Evolutionary conservation across 2,888 invertebrate species (phyloP).

Genomic region (Argyresthia goedartella): DNA sequence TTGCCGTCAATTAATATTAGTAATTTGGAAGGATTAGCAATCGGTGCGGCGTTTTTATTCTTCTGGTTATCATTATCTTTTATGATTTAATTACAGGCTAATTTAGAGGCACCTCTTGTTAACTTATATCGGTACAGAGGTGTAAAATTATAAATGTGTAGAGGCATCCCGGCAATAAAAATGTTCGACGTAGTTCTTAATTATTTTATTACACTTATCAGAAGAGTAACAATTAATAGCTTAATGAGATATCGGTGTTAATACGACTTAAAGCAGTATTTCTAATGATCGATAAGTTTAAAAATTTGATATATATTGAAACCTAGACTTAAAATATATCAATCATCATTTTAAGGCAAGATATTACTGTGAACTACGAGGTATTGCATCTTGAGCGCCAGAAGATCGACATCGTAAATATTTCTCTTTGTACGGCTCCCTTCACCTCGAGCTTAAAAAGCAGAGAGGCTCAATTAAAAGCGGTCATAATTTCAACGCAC

Average conservation of each 20-base stretch:
- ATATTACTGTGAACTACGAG: too few relatives aligned
- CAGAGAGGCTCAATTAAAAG: neutral
- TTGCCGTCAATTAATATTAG: conserved; percentile 47
- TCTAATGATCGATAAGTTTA: neutral
- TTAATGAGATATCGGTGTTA: conserved; percentile 3
- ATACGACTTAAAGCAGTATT: neutral
- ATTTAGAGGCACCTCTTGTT: conserved; percentile 27
- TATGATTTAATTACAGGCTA: conserved; percentile 63
- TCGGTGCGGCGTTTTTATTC: conserved; percentile 41
- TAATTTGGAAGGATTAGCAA: conserved; percentile 35
- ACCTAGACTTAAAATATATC: too few relatives aligned
- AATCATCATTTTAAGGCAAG: too few relatives aligned
- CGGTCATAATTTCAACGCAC: conserved; percentile 1
- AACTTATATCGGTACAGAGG: conserved; percentile 34
- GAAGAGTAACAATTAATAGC: neutral
- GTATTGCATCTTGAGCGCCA: too few relatives aligned
- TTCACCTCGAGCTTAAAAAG: too few relatives aligned
- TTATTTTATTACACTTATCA: conserved; percentile 5
- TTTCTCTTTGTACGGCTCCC: too few relatives aligned
- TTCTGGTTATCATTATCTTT: conserved; percentile 51
- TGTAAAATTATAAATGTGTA: conserved; percentile 34
- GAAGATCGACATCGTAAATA: too few relatives aligned
- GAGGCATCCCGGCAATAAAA: neutral
- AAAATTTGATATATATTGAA: too few relatives aligned
- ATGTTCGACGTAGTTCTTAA: conserved; percentile 1